phyloP scores from a whole-genome alignment of 1,140 invertebrate species.

The Drosophila ercepeae region DNA sequence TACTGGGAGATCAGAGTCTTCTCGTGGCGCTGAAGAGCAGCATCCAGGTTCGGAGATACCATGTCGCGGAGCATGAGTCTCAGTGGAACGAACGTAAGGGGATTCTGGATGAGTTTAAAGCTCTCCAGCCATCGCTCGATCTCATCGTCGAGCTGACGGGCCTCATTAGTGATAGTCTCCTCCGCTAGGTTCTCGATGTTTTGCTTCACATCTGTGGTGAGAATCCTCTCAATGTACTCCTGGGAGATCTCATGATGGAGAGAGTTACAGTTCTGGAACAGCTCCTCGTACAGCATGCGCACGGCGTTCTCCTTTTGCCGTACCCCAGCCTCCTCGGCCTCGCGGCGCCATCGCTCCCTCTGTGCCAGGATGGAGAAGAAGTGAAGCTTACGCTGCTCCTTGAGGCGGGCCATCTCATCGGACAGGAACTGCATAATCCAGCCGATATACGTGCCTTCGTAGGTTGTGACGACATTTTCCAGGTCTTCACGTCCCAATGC shows the following conservation, averaged over 20 bases:
- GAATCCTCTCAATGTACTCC: constrained; percentile 87
- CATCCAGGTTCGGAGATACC: constrained; percentile 49
- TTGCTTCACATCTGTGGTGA: constrained; percentile 86
- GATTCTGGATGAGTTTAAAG: constrained; percentile 67
- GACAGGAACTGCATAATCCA: constrained; percentile 71
- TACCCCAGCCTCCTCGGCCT: constrained; percentile 88
- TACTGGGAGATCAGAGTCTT: constrained; percentile 41
- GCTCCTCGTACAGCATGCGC: constrained; percentile 88
- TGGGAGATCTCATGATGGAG: constrained; percentile 86
- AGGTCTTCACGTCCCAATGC: constrained; percentile 52
- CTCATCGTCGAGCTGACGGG: constrained; percentile 74
- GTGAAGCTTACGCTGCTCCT: constrained; percentile 89
- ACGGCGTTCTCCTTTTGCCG: constrained; percentile 87
- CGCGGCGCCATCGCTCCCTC: constrained; percentile 86
- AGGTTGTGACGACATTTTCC: constrained; percentile 55
- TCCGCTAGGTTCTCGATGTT: constrained; percentile 85
- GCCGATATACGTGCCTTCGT: constrained; percentile 69
- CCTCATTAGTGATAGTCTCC: constrained; percentile 85
- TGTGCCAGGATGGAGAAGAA: constrained; percentile 89
- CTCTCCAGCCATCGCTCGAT: constrained; percentile 86
- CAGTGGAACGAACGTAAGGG: constrained; percentile 82
- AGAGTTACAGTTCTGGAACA: constrained; percentile 85
- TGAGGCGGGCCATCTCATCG: constrained; percentile 88
- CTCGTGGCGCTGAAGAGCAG: constrained; percentile 30
- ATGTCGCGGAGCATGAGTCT: constrained; percentile 46